phyloP scores from a whole-genome alignment of 1,140 invertebrate species.

The Littorina saxatilis region DNA sequence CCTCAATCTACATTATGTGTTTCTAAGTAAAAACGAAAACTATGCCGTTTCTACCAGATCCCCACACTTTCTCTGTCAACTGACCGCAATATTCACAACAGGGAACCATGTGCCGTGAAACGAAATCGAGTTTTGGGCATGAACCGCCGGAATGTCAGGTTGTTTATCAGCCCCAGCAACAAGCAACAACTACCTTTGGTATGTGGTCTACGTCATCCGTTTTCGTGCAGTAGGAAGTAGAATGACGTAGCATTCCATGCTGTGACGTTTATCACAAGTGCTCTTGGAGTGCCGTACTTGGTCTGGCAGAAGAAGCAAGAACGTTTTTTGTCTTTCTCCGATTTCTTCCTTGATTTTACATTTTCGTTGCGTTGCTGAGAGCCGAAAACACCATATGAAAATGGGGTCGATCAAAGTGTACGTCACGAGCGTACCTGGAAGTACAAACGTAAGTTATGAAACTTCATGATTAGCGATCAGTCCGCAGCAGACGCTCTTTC shows the following conservation, averaged over 20 bases:
- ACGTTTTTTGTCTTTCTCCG: neutral
- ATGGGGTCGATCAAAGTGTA: constrained; percentile 44
- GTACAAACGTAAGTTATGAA: constrained; percentile 32
- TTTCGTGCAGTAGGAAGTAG: constrained; percentile 6
- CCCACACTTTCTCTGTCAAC: too few relatives aligned
- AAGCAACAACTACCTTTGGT: constrained; percentile 50
- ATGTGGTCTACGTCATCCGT: constrained; percentile 46
- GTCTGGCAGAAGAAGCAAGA: neutral
- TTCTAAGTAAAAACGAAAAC: too few relatives aligned
- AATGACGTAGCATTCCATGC: constrained; percentile 6
- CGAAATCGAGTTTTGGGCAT: neutral
- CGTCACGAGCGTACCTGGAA: constrained; percentile 42
- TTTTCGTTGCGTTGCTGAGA: neutral
- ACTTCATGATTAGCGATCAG: neutral
- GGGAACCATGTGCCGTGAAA: too few relatives aligned
- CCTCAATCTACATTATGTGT: too few relatives aligned
- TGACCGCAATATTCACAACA: too few relatives aligned
- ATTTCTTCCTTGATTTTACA: neutral
- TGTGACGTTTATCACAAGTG: constrained; percentile 16
- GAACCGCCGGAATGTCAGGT: constrained; percentile 42
- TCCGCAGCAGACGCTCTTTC: neutral
- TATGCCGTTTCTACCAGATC: too few relatives aligned
- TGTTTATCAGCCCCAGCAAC: constrained; percentile 66
- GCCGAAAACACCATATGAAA: neutral
- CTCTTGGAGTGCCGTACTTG: neutral